Conservation (phyloP, 2,113 vertebrate species). For the Gavialis gangeticus region DNA sequence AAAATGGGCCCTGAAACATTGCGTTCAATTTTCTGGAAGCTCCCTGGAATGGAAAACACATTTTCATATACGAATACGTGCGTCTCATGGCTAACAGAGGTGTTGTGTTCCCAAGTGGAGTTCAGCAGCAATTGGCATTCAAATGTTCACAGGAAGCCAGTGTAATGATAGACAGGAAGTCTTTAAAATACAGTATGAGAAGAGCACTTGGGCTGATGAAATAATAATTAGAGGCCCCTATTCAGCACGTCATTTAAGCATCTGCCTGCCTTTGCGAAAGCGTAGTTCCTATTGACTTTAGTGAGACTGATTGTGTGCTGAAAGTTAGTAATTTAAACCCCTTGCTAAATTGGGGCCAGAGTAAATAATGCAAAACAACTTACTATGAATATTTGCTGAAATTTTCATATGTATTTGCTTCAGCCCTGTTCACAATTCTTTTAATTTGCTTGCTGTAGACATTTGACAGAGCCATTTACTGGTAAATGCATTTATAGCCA, state of each 20-base stretch:
- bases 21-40: background rate
- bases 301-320: background rate
- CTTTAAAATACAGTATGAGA: conserved; percentile 33
- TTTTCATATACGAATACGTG: background rate
- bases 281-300: conserved; percentile 6
- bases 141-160: background rate
- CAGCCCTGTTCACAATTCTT: background rate
- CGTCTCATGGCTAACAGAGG: background rate
- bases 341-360: background rate
- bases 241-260: conserved; percentile 8
- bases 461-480: conserved; percentile 42
- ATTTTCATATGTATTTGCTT: background rate
- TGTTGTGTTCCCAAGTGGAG: background rate
- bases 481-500: background rate
- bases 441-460: background rate
- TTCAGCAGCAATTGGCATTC: background rate
- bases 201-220: background rate
- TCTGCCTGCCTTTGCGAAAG: background rate
- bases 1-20: background rate
- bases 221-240: conserved; percentile 18
- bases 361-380: background rate
- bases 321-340: background rate
- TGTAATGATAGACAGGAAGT: conserved; percentile 14
- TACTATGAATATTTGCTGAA: background rate
- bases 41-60: background rate